Evolutionary conservation across 1,140 invertebrate genomes (phyloP).

Genomic region (Leguminivora glycinivorella): DNA sequence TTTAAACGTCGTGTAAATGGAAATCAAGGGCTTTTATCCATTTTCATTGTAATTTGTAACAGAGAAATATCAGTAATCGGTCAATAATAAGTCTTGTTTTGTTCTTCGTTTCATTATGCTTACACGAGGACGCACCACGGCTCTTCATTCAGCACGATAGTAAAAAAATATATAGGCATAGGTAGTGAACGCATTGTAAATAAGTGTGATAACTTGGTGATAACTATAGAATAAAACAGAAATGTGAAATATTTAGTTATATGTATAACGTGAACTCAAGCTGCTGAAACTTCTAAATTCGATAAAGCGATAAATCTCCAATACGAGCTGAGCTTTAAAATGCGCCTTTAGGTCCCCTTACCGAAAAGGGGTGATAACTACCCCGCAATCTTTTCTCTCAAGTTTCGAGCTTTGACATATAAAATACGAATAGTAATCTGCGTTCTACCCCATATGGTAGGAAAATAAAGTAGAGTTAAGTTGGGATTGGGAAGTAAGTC

Average conservation of each 20-base stretch:
- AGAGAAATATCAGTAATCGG: not conserved
- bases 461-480: not conserved
- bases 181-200: too few species aligned
- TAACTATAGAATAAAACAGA: not conserved
- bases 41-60: conserved; percentile 37
- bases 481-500: not conserved
- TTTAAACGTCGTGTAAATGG: not conserved
- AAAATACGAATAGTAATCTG: conserved; percentile 61
- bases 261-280: not conserved
- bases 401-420: conserved; percentile 63
- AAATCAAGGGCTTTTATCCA: not conserved
- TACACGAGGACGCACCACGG: too few species aligned
- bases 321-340: conserved; percentile 23
- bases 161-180: too few species aligned
- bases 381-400: conserved; percentile 53
- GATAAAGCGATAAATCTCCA: conserved; percentile 34
- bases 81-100: too few species aligned
- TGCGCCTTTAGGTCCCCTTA: conserved; percentile 22
- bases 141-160: too few species aligned
- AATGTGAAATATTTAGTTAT: not conserved
- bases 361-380: conserved; percentile 52
- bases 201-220: too few species aligned
- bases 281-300: conserved; percentile 16
- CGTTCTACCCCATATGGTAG: conserved; percentile 33
- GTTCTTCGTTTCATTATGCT: too few species aligned